Base-by-base conservation (phyloP, 2,113 vertebrate genomes). In the Regulus satrapa region DNA sequence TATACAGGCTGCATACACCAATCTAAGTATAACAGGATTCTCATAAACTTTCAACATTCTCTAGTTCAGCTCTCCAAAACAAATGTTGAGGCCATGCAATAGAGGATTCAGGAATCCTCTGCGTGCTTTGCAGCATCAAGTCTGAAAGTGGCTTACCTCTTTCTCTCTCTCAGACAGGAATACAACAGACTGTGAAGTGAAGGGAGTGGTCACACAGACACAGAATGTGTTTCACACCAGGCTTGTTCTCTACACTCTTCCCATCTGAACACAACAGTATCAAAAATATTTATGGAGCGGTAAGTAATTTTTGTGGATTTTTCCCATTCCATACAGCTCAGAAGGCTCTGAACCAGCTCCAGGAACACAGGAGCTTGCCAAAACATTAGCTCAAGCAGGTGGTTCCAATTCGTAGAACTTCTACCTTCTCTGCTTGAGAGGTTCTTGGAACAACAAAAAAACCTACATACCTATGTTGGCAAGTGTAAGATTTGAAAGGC, bases 371-470 rank as follows among this genome's bases (percentile, higher is more conserved):
- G 43, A 81, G 49, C 28, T 80, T 95, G 96, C 95, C 95, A 96
- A 92, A 95, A 91, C 24, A 69, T 89, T 95, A 86, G 51, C 80
- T 89, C 45, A 92, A 96, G 94, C 94, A 97, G 89, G 84, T 96
- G 64, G 68, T 95, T 96, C 81, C 93, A 93, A 95, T 96, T 96
- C 68, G 43, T 48, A 89, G 72, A 91, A 97, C 52, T 89, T 94
- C 91, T 93, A 89, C 91, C 71, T 93, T 83, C 43, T 74, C 55
- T 52, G 94, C 77, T 88, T 96, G 85, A 94, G 85, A 96, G 52
- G 43, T 88, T 97, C 94, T 88, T 96, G 92, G 77, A 96, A 97
- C 51, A 75, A 95, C 51, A 34, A 67, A 89, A 87, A 84, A 89
- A 14, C 69, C 49, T 88, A 38, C 48, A 85, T 84, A 77, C 73